Evolutionary conservation across 2,888 invertebrate species (phyloP).

Genomic region (Dynastes hyllus): DNA sequence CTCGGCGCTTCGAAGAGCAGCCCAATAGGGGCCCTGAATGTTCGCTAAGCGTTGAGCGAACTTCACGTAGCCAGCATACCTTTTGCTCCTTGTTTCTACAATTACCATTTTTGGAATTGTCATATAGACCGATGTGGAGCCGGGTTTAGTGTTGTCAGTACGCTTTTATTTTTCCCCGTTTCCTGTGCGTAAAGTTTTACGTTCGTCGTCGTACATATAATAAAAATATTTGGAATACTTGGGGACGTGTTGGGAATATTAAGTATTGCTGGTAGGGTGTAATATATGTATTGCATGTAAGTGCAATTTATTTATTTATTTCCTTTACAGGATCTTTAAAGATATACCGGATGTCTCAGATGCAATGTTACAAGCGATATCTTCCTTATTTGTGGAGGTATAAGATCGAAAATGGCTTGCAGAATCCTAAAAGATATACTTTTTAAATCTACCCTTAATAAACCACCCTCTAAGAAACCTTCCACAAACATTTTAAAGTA

Average conservation of each 20-base stretch:
- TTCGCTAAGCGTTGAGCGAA: neutral
- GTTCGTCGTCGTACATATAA: constrained; percentile 9
- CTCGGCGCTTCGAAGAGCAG: neutral
- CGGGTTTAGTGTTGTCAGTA: neutral
- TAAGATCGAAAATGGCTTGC: too few relatives aligned
- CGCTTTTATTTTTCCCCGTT: constrained; percentile 4
- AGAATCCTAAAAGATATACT: too few relatives aligned
- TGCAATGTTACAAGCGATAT: too few relatives aligned
- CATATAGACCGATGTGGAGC: neutral
- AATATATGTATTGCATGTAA: too few relatives aligned
- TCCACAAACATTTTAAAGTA: too few relatives aligned
- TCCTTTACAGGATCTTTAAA: too few relatives aligned
- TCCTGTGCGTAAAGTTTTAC: constrained; percentile 8
- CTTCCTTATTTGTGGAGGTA: too few relatives aligned
- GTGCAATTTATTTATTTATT: too few relatives aligned
- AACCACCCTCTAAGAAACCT: too few relatives aligned
- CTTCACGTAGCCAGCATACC: constrained; percentile 16
- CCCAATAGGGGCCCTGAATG: too few relatives aligned
- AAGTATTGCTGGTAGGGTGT: neutral
- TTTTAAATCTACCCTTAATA: too few relatives aligned
- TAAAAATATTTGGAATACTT: constrained; percentile 9
- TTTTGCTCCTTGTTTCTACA: constrained; percentile 12
- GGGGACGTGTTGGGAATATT: neutral
- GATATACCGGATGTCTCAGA: too few relatives aligned
- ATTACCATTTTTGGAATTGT: constrained; percentile 26